A percentile compares a stretch with the other conserved stretches of the same genome.
Evolutionary conservation across 2,113 vertebrate genomes (phyloP).

Genomic region (Lutjanus erythropterus): DNA sequence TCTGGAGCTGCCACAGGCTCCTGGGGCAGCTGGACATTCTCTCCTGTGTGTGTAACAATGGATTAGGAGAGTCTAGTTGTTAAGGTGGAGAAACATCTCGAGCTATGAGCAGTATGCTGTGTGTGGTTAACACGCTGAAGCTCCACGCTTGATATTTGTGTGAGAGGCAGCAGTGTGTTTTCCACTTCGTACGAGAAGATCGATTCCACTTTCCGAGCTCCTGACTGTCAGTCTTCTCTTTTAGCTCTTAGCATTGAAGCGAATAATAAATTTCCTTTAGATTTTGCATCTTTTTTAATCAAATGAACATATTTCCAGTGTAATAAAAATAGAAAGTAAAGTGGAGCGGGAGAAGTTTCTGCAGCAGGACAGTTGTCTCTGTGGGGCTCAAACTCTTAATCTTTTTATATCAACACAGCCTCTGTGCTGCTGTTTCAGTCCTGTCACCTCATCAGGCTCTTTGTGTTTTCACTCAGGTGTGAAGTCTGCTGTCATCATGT

Average conservation of each 20-base stretch:
- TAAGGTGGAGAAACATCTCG: too few relatives aligned
- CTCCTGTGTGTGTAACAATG: too few relatives aligned
- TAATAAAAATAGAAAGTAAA: slow-evolving; percentile 6
- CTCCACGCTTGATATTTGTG: too few relatives aligned
- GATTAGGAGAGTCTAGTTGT: too few relatives aligned
- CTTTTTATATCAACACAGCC: background rate
- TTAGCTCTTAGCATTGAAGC: background rate
- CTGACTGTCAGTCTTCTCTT: background rate
- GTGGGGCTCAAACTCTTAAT: slow-evolving; percentile 7
- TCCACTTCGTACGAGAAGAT: too few relatives aligned
- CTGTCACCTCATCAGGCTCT: slow-evolving; percentile 9
- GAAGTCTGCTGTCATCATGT: slow-evolving; percentile 87
- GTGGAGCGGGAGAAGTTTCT: background rate
- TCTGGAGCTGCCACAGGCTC: too few relatives aligned
- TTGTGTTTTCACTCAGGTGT: slow-evolving; percentile 78
- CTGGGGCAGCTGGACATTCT: too few relatives aligned
- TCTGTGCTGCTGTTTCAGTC: background rate
- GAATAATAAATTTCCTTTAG: background rate
- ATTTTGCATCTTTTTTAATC: too few relatives aligned
- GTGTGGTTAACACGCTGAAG: too few relatives aligned
- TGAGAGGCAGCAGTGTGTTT: too few relatives aligned
- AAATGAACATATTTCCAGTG: background rate
- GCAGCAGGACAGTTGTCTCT: slow-evolving; percentile 4
- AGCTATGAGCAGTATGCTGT: too few relatives aligned
- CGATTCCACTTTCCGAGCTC: too few relatives aligned